Evolutionary conservation across 2,113 vertebrate species (phyloP).

Genomic region (Ploceus nigricollis): DNA sequence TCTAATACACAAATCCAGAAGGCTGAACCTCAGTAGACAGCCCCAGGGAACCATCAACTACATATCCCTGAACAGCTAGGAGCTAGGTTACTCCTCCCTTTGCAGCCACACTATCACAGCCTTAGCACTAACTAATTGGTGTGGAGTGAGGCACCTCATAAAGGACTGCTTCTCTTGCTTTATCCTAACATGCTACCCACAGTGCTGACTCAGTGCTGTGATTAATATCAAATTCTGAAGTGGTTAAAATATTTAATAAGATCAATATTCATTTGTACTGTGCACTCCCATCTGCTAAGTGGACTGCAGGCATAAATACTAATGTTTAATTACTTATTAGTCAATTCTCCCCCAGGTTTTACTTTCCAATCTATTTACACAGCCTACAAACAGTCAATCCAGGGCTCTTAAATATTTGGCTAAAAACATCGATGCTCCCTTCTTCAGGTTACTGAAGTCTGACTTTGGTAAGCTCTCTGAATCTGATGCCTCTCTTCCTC

Average conservation of each 20-base stretch:
- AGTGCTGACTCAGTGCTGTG: background rate
- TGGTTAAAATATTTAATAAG: background rate
- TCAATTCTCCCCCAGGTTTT: background rate
- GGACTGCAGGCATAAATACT: background rate
- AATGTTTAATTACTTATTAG: background rate
- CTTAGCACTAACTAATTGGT: background rate
- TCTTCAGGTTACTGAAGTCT: background rate
- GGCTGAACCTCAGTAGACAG: background rate
- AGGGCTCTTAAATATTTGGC: background rate
- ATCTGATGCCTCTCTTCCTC: background rate
- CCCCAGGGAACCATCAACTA: background rate
- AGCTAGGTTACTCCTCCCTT: background rate
- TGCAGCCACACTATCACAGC: background rate
- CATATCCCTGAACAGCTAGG: background rate
- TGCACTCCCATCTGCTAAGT: background rate
- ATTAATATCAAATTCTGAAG: background rate
- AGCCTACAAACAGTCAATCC: background rate
- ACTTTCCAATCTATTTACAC: background rate
- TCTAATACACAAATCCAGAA: background rate
- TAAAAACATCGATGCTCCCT: background rate
- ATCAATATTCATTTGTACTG: background rate
- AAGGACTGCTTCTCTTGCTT: background rate
- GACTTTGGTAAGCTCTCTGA: background rate
- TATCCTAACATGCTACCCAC: fast-evolving
- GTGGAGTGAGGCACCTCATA: background rate